Percentiles rank a stretch among this genome's conserved stretches.
These are phyloP conservation scores for Pterocles orientalis DNA, from an alignment of 2,113 vertebrate genomes.

Conservation along the genomic window DNA sequence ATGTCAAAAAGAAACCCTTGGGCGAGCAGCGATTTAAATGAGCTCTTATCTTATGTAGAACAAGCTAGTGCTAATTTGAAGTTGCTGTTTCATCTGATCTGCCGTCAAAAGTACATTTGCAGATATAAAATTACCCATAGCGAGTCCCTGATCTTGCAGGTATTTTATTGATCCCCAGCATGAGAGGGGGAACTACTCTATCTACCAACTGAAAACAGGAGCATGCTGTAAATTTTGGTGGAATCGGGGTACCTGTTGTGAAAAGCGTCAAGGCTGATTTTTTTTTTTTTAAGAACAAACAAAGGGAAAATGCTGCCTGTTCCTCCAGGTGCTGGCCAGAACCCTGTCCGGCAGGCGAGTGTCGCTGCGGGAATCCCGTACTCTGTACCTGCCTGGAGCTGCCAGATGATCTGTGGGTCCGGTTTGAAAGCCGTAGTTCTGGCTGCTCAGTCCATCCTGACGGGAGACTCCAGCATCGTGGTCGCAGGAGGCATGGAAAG, in stretches of 20 bases:
- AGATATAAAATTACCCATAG: neutral
- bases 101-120: neutral
- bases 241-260: rapidly evolving
- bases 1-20: neutral
- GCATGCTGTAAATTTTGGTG: neutral
- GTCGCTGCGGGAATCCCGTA: constrained; percentile 89
- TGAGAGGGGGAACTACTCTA: neutral
- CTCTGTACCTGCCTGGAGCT: constrained; percentile 90
- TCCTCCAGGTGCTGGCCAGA: constrained; percentile 89
- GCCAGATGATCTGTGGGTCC: constrained; percentile 97
- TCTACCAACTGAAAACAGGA: neutral
- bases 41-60: neutral
- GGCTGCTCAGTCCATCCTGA: constrained; percentile 86
- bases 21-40: neutral
- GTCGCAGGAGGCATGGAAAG: constrained; percentile 97
- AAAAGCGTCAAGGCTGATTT: neutral
- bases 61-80: neutral
- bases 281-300: neutral
- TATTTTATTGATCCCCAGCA: neutral
- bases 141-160: neutral
- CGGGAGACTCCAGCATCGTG: constrained; percentile 85
- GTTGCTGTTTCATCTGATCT: neutral
- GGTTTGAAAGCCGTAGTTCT: constrained; percentile 93
- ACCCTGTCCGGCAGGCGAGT: constrained; percentile 89
- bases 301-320: neutral